Evolutionary conservation across 2,797 vertebrate species (phyloP), one percentile per base, ranked within the genome.

Genomic region (Acrossocheilus fasciatus): DNA sequence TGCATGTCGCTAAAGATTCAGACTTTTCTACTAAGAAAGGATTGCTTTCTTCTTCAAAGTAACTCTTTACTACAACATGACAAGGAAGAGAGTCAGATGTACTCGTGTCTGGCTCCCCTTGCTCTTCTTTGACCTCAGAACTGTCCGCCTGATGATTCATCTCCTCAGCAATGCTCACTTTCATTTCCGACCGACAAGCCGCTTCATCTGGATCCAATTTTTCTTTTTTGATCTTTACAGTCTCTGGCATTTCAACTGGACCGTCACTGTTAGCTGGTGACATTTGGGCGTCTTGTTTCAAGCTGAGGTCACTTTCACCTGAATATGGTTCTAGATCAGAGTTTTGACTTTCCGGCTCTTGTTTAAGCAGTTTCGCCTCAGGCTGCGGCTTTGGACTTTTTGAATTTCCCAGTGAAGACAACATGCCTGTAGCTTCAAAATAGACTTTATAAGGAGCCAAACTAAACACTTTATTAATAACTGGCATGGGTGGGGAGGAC

Each of bases 381-480:
- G 87, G 62, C 0, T 69, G 82, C 30, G 70, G 88, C 11, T 36
- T 11, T 0, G 47, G 70, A 87, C 39, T 91, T 72, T 74, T 84
- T 75, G 76, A 84, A 34, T 77, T 62, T 81, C 75, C 90, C 45
- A 72, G 83, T 57, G 90, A 45, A 82, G 89, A 86, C 57, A 93
- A 78, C 82, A 90, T 74, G 34, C 91, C 92, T 0, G 93, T 86
- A 9, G 90, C 92, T 86, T 96, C 95, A 76, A 97, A 90, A 90
- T 96, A 96, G 2, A 94, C 92, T 69, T 91, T 95, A 91, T 97
- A 98, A 2, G 97, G 97, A 0, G 98, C 98, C 92, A 99, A 91
- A 88, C 98, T 99, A 90, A 99, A 99, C 62, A 99, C 98, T 0
- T 94, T 97, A 91, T 98, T 96, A 78, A 99, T 99, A 47, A 99